A percentile compares a stretch with the other conserved stretches of the same genome.
These are phyloP conservation scores for Odontocerum albicorne DNA, from an alignment of 2,888 invertebrate genomes.

Conservation along the genomic window DNA sequence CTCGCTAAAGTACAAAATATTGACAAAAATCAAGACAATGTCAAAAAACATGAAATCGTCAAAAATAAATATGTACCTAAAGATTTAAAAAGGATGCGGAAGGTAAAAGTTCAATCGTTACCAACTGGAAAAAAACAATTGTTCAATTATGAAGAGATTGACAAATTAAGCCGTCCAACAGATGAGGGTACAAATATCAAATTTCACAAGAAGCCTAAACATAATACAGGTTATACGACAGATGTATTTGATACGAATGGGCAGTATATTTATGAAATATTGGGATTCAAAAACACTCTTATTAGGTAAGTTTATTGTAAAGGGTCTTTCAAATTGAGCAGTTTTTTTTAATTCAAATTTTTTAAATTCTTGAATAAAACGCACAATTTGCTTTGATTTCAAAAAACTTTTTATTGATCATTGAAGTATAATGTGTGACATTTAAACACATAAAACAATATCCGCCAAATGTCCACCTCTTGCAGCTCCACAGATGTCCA, in stretches of 20 bases:
- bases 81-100: not conserved
- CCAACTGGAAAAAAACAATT: not conserved
- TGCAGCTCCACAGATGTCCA: too few species aligned
- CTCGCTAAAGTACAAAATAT: too few species aligned
- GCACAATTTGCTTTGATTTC: too few species aligned
- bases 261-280: conserved; percentile 9
- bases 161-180: conserved; percentile 1
- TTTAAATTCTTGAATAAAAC: too few species aligned
- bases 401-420: too few species aligned
- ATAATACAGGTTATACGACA: not conserved
- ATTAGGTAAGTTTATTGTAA: conserved; percentile 15
- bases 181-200: conserved; percentile 27
- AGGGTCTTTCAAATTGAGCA: too few species aligned
- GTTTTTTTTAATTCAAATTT: too few species aligned
- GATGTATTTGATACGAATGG: conserved; percentile 12
- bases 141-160: conserved; percentile 16
- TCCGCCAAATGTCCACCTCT: too few species aligned
- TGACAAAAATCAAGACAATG: not conserved
- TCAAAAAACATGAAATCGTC: conserved; percentile 2
- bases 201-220: not conserved
- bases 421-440: too few species aligned
- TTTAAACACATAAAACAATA: too few species aligned
- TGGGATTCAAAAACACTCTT: not conserved
- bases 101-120: too few species aligned
- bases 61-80: not conserved